A percentile compares a stretch with the other conserved stretches of the same genome.
Evolutionary conservation across 2,888 invertebrate species (phyloP).

Genomic region (Leptopilina myrica): DNA sequence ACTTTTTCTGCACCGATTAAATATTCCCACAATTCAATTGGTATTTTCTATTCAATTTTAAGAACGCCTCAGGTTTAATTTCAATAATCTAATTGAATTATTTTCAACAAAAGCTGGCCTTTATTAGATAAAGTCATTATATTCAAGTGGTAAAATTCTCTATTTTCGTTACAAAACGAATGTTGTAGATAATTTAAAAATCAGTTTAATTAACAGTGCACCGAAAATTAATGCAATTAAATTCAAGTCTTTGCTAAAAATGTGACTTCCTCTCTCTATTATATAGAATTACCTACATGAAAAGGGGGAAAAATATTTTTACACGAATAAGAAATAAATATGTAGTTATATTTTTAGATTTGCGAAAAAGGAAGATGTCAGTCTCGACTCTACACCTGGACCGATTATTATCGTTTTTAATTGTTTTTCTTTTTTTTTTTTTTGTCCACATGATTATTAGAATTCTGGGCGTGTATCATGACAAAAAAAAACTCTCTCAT

Average conservation of each 20-base stretch:
- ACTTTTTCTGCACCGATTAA: no score
- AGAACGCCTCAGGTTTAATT: no score
- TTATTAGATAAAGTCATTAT: no score
- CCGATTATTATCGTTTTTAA: background rate
- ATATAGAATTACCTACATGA: background rate
- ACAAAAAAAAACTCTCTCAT: background rate
- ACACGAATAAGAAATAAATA: background rate
- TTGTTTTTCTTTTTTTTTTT: background rate
- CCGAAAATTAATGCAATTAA: background rate
- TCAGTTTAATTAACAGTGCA: background rate
- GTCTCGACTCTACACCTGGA: slow-evolving; percentile 1
- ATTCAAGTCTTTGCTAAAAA: background rate
- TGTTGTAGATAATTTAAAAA: no score
- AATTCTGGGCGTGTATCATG: background rate
- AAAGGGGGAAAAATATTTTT: background rate
- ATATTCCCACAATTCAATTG: no score
- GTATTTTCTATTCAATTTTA: no score
- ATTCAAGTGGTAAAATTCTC: no score
- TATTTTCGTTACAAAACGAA: no score
- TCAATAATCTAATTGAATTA: no score
- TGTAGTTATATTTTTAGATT: background rate
- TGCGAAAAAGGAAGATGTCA: background rate
- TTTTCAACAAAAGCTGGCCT: no score
- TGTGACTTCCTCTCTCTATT: background rate
- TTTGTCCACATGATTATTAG: slow-evolving; percentile 3